These are phyloP conservation scores for Elmis aenea DNA, from an alignment of 2,888 invertebrate genomes.

Conservation along the genomic window DNA sequence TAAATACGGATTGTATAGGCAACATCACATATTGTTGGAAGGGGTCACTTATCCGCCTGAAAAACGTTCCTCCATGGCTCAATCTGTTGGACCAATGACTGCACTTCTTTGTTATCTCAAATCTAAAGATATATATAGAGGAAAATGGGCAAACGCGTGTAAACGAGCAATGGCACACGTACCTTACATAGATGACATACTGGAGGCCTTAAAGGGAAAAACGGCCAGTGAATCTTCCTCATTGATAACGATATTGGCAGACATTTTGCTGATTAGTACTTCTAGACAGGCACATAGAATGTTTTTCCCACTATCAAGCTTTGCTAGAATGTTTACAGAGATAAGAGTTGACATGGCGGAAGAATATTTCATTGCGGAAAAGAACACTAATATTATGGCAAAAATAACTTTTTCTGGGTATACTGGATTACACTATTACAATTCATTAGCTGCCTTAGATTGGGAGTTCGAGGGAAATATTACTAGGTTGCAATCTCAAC, in stretches of 20 bases:
- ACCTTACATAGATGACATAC: slow-evolving; percentile 22
- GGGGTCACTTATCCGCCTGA: slow-evolving; percentile 23
- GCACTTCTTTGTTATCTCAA: slow-evolving; percentile 17
- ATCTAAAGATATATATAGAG: slow-evolving; percentile 14
- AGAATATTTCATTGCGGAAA: too few species aligned
- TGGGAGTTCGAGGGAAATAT: slow-evolving; percentile 8
- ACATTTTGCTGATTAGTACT: slow-evolving; percentile 13
- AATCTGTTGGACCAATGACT: slow-evolving; percentile 24
- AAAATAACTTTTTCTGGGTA: too few species aligned
- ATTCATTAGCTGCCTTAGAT: background rate
- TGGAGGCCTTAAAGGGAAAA: slow-evolving; percentile 13
- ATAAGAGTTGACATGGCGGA: too few species aligned
- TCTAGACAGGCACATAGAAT: slow-evolving; percentile 13
- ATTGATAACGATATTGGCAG: slow-evolving; percentile 10
- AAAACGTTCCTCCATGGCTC: slow-evolving; percentile 24
- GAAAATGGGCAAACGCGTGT: slow-evolving; percentile 24
- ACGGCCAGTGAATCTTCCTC: slow-evolving; percentile 7
- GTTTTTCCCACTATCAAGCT: slow-evolving; percentile 10
- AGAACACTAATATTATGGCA: too few species aligned
- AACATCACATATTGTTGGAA: slow-evolving; percentile 21
- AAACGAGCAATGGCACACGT: slow-evolving; percentile 22
- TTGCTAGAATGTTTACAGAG: background rate
- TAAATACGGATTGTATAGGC: slow-evolving; percentile 19
- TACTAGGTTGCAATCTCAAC: slow-evolving; percentile 2
- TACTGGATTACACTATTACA: slow-evolving; percentile 8